A percentile compares a stretch with the other conserved stretches of the same genome.
Conservation (phyloP, 2,888 invertebrate species). For the Tachystola acroxantha region DNA sequence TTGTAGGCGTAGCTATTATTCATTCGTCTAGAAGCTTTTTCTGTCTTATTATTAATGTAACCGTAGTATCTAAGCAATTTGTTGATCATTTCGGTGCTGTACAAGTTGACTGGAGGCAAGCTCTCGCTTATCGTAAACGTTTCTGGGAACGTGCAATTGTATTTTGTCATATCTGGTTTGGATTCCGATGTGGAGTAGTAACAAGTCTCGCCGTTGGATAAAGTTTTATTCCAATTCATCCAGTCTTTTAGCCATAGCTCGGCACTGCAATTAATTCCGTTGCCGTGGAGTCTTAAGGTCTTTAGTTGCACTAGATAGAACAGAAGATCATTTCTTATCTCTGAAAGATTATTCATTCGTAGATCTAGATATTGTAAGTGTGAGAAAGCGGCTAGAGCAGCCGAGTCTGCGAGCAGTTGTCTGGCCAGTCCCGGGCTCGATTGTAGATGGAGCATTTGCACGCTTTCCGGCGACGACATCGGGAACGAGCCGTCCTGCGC, state of each 20-base stretch:
- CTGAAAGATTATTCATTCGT: constrained; percentile 79
- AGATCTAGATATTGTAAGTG: constrained; percentile 85
- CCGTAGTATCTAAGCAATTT: constrained; percentile 67
- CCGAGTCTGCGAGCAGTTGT: constrained; percentile 84
- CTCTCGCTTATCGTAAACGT: constrained; percentile 72
- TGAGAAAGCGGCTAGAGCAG: constrained; percentile 83
- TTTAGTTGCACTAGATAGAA: constrained; percentile 84
- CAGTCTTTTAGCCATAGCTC: constrained; percentile 83
- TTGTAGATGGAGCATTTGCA: constrained; percentile 86
- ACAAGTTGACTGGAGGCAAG: constrained; percentile 68
- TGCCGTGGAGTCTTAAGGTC: constrained; percentile 82
- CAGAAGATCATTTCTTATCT: constrained; percentile 80
- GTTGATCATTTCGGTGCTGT: constrained; percentile 73
- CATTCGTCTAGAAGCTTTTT: constrained; percentile 38
- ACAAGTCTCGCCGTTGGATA: constrained; percentile 56
- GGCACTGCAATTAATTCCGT: constrained; percentile 84
- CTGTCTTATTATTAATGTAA: constrained; percentile 66
- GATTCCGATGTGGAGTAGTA: constrained; percentile 65
- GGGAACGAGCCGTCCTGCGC: constrained; percentile 83
- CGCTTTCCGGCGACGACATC: constrained; percentile 82
- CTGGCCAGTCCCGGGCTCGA: constrained; percentile 84
- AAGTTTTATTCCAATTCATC: constrained; percentile 76
- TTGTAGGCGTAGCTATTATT: constrained; percentile 21
- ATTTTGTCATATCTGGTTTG: constrained; percentile 57
- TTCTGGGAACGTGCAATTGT: constrained; percentile 71